Conservation (phyloP, 2,888 invertebrate genomes). For the Myopa testacea region DNA sequence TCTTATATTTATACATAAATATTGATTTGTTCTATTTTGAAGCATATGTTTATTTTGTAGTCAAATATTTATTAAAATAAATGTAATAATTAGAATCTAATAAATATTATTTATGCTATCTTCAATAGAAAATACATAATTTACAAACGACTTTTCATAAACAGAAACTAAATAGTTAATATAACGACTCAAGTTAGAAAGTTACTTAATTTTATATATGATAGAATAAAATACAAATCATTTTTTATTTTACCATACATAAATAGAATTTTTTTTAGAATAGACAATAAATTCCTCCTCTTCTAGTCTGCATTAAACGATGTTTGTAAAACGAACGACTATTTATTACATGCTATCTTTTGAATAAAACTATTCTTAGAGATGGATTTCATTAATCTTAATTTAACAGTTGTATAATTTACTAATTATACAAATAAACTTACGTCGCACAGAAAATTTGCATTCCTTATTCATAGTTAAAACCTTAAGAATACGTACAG, state of each 20-base stretch:
- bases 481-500: not conserved
- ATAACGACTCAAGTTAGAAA: not conserved
- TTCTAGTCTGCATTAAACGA: too few relatives aligned
- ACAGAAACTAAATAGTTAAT: too few relatives aligned
- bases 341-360: too few relatives aligned
- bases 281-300: not conserved
- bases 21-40: not conserved
- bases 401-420: too few relatives aligned
- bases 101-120: too few relatives aligned
- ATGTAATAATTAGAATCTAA: not conserved
- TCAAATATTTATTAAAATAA: not conserved
- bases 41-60: not conserved
- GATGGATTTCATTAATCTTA: too few relatives aligned
- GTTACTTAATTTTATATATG: not conserved
- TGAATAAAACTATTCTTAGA: too few relatives aligned
- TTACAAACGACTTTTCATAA: too few relatives aligned
- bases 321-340: too few relatives aligned
- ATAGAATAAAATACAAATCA: not conserved
- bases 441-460: too few relatives aligned
- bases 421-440: too few relatives aligned
- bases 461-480: not conserved
- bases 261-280: not conserved
- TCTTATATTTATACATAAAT: not conserved
- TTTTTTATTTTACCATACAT: not conserved
- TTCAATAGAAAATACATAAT: too few relatives aligned